Percentiles rank a stretch among this genome's conserved stretches.
phyloP scores from a whole-genome alignment of 2,113 vertebrate genomes.

The Rattus rattus region DNA sequence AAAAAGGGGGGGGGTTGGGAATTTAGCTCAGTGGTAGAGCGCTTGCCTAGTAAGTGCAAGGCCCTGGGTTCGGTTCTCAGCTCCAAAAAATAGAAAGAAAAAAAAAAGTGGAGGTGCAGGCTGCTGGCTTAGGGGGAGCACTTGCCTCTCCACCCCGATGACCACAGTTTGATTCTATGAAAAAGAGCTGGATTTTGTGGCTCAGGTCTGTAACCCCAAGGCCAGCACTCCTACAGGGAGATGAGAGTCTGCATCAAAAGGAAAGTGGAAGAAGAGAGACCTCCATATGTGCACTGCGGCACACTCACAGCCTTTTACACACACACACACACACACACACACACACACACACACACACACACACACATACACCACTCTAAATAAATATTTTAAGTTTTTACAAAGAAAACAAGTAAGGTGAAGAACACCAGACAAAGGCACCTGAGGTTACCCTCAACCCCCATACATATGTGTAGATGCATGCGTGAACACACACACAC shows the following conservation, averaged over 20 bases:
- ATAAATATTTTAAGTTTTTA: not conserved
- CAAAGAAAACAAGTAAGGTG: not conserved
- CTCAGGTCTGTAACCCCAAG: not conserved
- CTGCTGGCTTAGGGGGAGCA: not conserved
- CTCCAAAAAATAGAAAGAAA: no score
- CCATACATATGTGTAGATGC: no score
- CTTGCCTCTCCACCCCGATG: not conserved
- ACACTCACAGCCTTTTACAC: not conserved
- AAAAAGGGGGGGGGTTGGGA: not conserved
- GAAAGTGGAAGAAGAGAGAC: not conserved
- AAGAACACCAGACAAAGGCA: not conserved
- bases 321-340: not conserved
- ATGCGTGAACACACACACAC: not conserved
- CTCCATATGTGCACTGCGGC: not conserved
- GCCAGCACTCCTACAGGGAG: not conserved
- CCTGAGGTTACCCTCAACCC: no score
- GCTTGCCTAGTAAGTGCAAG: no score
- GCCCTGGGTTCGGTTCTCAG: no score
- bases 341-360: not conserved
- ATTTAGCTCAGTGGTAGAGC: no score
- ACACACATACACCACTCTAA: not conserved
- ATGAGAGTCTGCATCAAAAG: not conserved
- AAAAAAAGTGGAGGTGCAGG: no score
- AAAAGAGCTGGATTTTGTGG: not conserved
- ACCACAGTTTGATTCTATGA: not conserved